Evolutionary conservation across 2,797 vertebrate species (phyloP).

Genomic region (Petrocephalus schoutedeni): DNA sequence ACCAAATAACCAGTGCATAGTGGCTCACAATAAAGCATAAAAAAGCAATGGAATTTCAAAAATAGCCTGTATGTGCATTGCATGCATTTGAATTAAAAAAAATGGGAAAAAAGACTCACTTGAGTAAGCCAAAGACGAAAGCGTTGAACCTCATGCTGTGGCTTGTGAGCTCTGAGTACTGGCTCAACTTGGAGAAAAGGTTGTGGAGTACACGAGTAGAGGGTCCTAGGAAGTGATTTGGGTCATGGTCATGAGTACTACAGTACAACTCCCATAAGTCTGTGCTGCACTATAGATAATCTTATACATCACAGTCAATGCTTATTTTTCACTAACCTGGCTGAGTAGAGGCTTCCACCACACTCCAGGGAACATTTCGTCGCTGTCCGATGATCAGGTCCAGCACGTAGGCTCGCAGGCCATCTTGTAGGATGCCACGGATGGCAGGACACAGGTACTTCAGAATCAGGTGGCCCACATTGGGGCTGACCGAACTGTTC

Average conservation of each 20-base stretch:
- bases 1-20: background rate
- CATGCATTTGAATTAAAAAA: background rate
- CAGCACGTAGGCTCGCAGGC: slow-evolving; percentile 81
- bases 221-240: slow-evolving; percentile 64
- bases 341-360: slow-evolving; percentile 91
- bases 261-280: background rate
- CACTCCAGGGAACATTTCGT: slow-evolving; percentile 85
- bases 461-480: slow-evolving; percentile 88
- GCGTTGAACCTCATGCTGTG: slow-evolving; percentile 90
- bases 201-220: slow-evolving; percentile 86
- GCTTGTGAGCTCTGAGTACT: slow-evolving; percentile 83
- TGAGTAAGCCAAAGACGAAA: slow-evolving; percentile 93
- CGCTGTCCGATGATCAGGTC: slow-evolving; percentile 92
- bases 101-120: slow-evolving; percentile 65
- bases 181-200: slow-evolving; percentile 82
- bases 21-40: slow-evolving; percentile 8
- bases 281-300: background rate
- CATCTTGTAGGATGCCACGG: slow-evolving; percentile 78
- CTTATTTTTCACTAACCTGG: slow-evolving; percentile 62
- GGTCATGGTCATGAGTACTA: background rate
- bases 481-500: slow-evolving; percentile 95
- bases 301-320: background rate
- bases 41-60: background rate
- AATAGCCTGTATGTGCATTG: background rate
- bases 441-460: slow-evolving; percentile 95